Evolutionary conservation across 2,113 vertebrate species (phyloP), one percentile per base, ranked within the genome.

Genomic region (Danionella cerebrum): DNA sequence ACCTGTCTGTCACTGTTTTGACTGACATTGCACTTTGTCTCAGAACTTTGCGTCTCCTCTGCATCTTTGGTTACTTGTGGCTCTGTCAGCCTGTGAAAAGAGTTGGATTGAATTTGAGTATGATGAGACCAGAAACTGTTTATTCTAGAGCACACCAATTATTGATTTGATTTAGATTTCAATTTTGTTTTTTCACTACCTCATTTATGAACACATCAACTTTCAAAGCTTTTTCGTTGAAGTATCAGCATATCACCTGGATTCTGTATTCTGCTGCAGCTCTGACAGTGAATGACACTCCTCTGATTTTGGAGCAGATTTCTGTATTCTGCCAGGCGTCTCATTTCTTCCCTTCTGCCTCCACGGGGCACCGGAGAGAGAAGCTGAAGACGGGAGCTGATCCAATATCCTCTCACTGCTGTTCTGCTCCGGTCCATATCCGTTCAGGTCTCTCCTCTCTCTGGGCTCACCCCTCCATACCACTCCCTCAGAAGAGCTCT

Each of bases 261-360:
- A 12, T 9, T 25, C 31, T 19, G 18, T 33, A 10, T 5, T 29
- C 47, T 60, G 35, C 6, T 16, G n/a, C 11, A 27, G 35, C 14
- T 67, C 33, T 41, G 36, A 29, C 10, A 12, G 16, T 8, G 27
- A 25, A 6, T n/a, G n/a, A 24, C 8, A 5, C 39, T 39, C 18
- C 6, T 65, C 67, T 1, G 21, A 19, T 29, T 59, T 44, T 4
- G 44, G 35, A n/a, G 29, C 35, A 31, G 70, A 42, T 19, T 53
- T 51, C 6, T 33, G 59, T 41, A 54, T 24, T 45, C 54, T 71
- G 22, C 27, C 18, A 10, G 65, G 38, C 13, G 11, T 2, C 11
- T 74, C 74, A 44, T 65, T 67, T 19, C 78, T 81, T 13, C 52
- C 64, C 50, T 84, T 86, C 70, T 88, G 86, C 63, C 87, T 86